Conservation (phyloP, 2,113 vertebrate genomes). For the Bettongia penicillata region DNA sequence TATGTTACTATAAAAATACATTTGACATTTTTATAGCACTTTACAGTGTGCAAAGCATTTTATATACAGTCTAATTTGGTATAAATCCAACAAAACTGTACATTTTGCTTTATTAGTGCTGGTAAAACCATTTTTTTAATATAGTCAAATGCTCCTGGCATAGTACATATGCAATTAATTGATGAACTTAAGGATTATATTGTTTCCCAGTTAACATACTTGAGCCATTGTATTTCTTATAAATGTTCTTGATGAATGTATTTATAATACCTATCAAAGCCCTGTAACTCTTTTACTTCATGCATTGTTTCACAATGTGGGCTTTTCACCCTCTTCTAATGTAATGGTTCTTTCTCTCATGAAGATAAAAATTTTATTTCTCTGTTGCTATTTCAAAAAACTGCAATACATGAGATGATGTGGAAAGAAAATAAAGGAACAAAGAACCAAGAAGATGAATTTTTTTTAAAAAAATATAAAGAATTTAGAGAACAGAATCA, state of each 20-base stretch:
- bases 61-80: background rate
- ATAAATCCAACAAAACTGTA: conserved; percentile 41
- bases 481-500: background rate
- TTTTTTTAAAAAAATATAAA: conserved; percentile 22
- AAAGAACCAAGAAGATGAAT: background rate
- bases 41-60: background rate
- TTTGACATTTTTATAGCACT: background rate
- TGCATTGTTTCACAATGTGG: conserved; percentile 42
- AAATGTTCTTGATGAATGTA: conserved; percentile 54
- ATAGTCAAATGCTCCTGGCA: conserved; percentile 65
- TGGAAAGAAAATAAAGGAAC: conserved; percentile 57
- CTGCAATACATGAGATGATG: conserved; percentile 35
- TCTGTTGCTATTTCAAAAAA: conserved; percentile 44
- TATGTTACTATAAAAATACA: too few species aligned
- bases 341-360: conserved; percentile 45
- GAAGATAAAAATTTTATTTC: background rate
- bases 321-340: conserved; percentile 28
- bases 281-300: conserved; percentile 47
- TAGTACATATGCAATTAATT: conserved; percentile 73
- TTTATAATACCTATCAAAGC: conserved; percentile 56
- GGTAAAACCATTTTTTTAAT: conserved; percentile 75
- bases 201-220: conserved; percentile 69
- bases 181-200: conserved; percentile 73
- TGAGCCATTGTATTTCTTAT: conserved; percentile 49
- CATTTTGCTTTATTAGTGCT: conserved; percentile 66